Conservation (phyloP, 2,113 vertebrate genomes). For the Megaptera novaeangliae region DNA sequence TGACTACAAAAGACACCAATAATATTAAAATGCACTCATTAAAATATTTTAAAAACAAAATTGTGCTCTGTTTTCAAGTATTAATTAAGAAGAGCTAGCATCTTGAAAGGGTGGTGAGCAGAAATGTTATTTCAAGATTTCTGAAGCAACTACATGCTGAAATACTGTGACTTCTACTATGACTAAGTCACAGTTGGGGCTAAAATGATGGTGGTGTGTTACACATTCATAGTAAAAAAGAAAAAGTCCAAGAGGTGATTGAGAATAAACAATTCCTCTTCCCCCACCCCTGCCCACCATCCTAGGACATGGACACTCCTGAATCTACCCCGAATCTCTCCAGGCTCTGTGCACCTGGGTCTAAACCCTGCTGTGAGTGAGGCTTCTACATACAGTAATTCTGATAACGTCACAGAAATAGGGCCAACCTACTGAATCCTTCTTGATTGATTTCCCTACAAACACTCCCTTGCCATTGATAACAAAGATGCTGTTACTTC, state of each 20-base stretch:
- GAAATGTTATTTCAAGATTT: neutral
- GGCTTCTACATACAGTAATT: accelerated
- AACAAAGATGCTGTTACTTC: neutral
- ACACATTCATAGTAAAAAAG: neutral
- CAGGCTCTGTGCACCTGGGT: accelerated
- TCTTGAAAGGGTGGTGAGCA: neutral
- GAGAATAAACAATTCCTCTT: neutral
- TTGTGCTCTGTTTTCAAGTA: neutral
- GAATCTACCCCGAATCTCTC: neutral
- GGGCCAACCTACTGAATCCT: neutral
- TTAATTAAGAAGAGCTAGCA: neutral
- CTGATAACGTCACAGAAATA: neutral
- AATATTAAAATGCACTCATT: neutral
- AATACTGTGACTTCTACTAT: neutral
- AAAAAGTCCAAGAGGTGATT: neutral
- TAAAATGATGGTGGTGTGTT: neutral
- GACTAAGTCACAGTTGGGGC: neutral
- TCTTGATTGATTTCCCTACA: neutral
- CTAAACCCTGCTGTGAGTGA: too few species aligned
- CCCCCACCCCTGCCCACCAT: accelerated
- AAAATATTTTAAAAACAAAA: neutral
- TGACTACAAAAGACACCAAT: neutral
- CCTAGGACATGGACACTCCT: neutral
- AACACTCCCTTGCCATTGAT: neutral
- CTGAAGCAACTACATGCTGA: neutral